Evolutionary conservation across 2,888 invertebrate genomes (phyloP).

Genomic region (Drosophila tanythrix): DNA sequence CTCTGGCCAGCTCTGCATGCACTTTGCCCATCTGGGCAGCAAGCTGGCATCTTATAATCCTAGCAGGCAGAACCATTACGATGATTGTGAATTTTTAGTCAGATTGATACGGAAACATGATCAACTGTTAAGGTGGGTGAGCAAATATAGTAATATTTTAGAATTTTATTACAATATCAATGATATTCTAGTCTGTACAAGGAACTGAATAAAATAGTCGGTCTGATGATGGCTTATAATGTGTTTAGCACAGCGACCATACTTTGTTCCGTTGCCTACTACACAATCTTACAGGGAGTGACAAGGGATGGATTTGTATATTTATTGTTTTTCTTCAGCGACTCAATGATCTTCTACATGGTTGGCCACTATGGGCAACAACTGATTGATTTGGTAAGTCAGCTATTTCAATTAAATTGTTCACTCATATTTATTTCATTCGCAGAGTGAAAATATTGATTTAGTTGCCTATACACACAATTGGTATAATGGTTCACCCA

Average conservation of each 20-base stretch:
- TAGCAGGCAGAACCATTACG: neutral
- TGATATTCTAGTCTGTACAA: slow-evolving; percentile 33
- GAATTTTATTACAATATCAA: neutral
- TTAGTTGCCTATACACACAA: slow-evolving; percentile 44
- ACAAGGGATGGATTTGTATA: slow-evolving; percentile 53
- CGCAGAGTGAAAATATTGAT: slow-evolving; percentile 42
- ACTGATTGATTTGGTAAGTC: slow-evolving; percentile 45
- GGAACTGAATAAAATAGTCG: slow-evolving; percentile 49
- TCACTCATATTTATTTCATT: neutral
- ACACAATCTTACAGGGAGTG: slow-evolving; percentile 46
- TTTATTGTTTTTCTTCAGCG: slow-evolving; percentile 34
- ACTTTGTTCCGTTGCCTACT: slow-evolving; percentile 49
- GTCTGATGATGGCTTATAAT: slow-evolving; percentile 50
- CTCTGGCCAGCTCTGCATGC: slow-evolving; percentile 37
- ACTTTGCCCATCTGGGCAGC: slow-evolving; percentile 32
- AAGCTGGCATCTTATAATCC: slow-evolving; percentile 23
- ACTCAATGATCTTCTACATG: slow-evolving; percentile 44
- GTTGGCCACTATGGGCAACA: slow-evolving; percentile 52
- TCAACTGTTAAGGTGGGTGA: slow-evolving; percentile 20
- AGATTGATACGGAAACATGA: slow-evolving; percentile 40
- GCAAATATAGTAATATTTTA: neutral
- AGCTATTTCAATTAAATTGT: neutral
- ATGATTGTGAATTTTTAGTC: slow-evolving; percentile 37
- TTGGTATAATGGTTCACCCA: slow-evolving; percentile 54
- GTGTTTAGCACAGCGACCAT: slow-evolving; percentile 42